Percentiles rank a stretch among this genome's conserved stretches.
These are phyloP conservation scores for Pangasianodon hypophthalmus DNA, from an alignment of 2,113 vertebrate genomes.

Conservation along the genomic window DNA sequence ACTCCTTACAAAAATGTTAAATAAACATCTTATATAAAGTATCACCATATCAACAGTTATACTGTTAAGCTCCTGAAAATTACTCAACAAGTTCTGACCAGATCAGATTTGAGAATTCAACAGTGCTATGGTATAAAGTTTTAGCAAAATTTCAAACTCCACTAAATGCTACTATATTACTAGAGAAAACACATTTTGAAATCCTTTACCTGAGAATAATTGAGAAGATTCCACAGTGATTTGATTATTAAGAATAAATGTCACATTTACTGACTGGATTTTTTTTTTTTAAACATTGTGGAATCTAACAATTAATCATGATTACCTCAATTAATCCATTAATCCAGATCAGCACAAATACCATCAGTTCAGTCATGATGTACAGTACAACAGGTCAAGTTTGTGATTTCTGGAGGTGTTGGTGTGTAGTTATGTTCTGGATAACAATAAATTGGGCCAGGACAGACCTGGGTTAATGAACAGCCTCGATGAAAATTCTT, in stretches of 20 bases:
- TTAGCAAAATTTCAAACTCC: background rate
- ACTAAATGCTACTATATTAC: background rate
- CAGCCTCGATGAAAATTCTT: background rate
- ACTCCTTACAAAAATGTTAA: background rate
- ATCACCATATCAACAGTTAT: background rate
- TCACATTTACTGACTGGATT: background rate
- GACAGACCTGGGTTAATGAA: conserved; percentile 12
- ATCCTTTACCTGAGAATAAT: background rate
- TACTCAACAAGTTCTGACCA: background rate
- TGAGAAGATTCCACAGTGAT: background rate
- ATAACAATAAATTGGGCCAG: background rate
- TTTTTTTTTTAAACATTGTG: background rate
- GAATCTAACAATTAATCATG: background rate
- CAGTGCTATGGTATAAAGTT: background rate
- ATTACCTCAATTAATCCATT: background rate
- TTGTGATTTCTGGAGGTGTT: background rate
- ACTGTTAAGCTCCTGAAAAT: background rate
- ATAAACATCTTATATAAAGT: background rate
- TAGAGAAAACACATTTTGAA: background rate
- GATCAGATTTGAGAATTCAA: background rate
- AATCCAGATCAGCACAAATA: background rate
- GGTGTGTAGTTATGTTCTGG: background rate
- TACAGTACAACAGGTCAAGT: background rate
- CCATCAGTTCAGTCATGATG: background rate
- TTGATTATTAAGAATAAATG: background rate